Conservation (phyloP, 2,113 vertebrate genomes). For the Nothocercus nigrocapillus region DNA sequence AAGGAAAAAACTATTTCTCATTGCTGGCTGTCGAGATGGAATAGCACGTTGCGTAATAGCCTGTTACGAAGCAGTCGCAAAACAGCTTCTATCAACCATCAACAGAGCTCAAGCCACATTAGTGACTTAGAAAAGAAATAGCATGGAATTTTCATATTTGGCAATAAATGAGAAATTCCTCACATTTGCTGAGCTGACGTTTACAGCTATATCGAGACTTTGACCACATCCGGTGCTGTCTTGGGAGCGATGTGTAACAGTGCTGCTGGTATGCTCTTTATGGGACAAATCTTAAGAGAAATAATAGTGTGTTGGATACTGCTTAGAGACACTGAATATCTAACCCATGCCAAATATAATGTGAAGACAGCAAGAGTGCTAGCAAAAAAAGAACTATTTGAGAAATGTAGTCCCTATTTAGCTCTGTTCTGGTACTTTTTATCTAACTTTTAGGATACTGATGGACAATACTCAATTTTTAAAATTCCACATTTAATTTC, state of each 20-base stretch:
- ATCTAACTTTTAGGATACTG: background rate
- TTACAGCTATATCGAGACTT: background rate
- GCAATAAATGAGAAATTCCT: background rate
- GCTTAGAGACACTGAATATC: background rate
- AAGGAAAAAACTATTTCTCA: background rate
- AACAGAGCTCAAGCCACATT: background rate
- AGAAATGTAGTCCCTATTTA: background rate
- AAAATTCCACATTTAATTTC: background rate
- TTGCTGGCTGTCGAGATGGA: background rate
- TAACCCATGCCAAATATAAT: background rate
- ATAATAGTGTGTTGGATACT: background rate
- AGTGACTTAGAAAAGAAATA: background rate
- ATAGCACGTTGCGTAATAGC: background rate
- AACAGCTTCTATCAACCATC: background rate
- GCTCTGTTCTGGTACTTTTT: no score
- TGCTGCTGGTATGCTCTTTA: background rate
- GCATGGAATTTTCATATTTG: background rate
- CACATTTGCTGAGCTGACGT: background rate
- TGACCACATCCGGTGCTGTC: background rate
- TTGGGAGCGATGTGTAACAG: background rate
- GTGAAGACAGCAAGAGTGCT: background rate
- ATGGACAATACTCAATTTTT: background rate
- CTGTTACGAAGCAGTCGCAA: background rate
- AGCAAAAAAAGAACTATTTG: background rate
- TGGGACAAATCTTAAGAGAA: background rate